These are phyloP conservation scores for Clarias pachynema DNA, from an alignment of 2,797 vertebrate genomes.

Conservation along the genomic window DNA sequence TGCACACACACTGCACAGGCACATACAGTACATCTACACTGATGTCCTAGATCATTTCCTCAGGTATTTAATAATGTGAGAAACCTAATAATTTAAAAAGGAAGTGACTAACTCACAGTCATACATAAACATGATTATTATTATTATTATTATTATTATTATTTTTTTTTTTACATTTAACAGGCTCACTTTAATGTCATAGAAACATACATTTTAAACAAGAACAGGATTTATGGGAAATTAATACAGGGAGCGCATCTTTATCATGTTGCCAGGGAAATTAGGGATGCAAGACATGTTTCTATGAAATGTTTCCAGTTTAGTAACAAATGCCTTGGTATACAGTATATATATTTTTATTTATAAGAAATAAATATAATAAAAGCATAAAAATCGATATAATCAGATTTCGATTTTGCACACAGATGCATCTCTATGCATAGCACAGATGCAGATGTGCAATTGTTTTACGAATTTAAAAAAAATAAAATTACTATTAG, in stretches of 20 bases:
- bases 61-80: background rate
- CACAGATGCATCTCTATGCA: background rate
- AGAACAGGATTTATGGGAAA: background rate
- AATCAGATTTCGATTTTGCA: background rate
- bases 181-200: background rate
- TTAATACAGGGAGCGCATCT: background rate
- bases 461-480: background rate
- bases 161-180: background rate
- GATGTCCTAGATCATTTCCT: background rate
- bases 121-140: background rate
- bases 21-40: background rate
- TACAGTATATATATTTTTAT: too few species aligned
- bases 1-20: too few species aligned
- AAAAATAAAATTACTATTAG: background rate
- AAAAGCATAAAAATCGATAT: background rate
- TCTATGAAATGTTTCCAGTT: background rate
- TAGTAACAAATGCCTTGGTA: background rate
- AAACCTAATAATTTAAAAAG: constrained; percentile 4
- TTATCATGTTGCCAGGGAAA: background rate
- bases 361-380: background rate
- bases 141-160: too few species aligned
- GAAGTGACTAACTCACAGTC: background rate
- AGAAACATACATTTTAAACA: constrained; percentile 8
- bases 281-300: background rate
- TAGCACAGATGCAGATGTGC: background rate